Evolutionary conservation across 2,113 vertebrate genomes (phyloP).

Genomic region (Noctilio leporinus): DNA sequence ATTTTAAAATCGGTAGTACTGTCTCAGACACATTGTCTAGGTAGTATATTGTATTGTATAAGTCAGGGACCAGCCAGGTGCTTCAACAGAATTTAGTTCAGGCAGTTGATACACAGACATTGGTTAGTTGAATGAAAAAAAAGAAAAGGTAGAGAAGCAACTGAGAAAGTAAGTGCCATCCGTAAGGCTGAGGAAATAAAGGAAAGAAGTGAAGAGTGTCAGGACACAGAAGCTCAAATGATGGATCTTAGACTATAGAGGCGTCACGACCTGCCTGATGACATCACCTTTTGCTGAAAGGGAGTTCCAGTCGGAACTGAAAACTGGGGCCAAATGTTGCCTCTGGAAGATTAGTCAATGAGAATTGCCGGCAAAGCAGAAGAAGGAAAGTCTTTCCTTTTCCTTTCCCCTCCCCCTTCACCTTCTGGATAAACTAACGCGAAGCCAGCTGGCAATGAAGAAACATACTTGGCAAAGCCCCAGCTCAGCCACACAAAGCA

Average conservation of each 20-base stretch:
- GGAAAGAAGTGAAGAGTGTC: not conserved
- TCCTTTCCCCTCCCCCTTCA: too few relatives aligned
- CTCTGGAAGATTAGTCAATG: not conserved
- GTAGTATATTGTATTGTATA: not conserved
- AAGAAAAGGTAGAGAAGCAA: not conserved
- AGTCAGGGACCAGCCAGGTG: not conserved
- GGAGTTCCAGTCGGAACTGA: not conserved
- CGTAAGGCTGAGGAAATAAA: not conserved
- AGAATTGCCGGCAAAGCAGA: not conserved
- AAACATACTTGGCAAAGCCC: not conserved
- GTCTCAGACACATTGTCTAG: not conserved
- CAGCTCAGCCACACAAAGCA: not conserved
- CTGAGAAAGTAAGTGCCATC: not conserved
- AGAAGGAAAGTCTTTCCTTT: not conserved
- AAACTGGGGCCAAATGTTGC: not conserved
- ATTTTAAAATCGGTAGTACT: not conserved
- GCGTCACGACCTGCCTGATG: not conserved
- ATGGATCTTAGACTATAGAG: not conserved
- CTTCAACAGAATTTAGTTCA: not conserved
- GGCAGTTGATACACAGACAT: not conserved
- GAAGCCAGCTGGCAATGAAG: not conserved
- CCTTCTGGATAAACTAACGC: not conserved
- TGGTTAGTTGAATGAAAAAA: not conserved
- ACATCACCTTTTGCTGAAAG: too few relatives aligned
- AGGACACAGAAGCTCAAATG: not conserved